phyloP scores from a whole-genome alignment of 2,113 vertebrate species.

The Cyprinodon variegatus region DNA sequence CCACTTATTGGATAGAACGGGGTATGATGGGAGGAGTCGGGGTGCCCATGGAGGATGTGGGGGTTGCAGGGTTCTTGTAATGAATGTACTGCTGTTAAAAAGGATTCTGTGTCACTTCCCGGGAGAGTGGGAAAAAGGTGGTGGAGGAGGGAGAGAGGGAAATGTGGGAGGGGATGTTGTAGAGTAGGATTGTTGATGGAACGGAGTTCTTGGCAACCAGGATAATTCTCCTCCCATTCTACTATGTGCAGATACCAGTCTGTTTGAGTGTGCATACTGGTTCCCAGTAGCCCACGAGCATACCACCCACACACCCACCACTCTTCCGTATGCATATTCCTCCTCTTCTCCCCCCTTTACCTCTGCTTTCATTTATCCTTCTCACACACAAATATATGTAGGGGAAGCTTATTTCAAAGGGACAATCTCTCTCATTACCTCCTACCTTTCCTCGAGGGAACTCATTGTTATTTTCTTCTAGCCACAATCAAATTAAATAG shows the following conservation, averaged over 20 bases:
- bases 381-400: constrained; percentile 7
- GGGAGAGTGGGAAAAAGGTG: constrained; percentile 71
- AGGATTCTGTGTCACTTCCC: constrained; percentile 80
- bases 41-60: constrained; percentile 16
- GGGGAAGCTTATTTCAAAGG: constrained; percentile 53
- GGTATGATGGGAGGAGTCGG: not conserved
- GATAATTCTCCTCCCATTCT: constrained; percentile 68
- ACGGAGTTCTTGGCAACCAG: constrained; percentile 58
- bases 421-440: constrained; percentile 71
- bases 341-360: constrained; percentile 20
- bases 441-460: constrained; percentile 62
- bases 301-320: constrained; percentile 67
- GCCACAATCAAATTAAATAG: constrained; percentile 66
- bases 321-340: constrained; percentile 69
- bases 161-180: constrained; percentile 72
- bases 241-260: constrained; percentile 14
- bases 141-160: constrained; percentile 48
- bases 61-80: constrained; percentile 64
- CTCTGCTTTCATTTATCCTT: constrained; percentile 6
- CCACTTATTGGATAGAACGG: constrained; percentile 4
- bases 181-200: constrained; percentile 73
- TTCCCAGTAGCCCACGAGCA: constrained; percentile 47
- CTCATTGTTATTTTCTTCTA: constrained; percentile 66
- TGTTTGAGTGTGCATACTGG: constrained; percentile 7
- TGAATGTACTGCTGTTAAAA: constrained; percentile 76